Evolutionary conservation across 2,797 vertebrate species (phyloP).

Genomic region (Lepidocolaptes lacrymiger): DNA sequence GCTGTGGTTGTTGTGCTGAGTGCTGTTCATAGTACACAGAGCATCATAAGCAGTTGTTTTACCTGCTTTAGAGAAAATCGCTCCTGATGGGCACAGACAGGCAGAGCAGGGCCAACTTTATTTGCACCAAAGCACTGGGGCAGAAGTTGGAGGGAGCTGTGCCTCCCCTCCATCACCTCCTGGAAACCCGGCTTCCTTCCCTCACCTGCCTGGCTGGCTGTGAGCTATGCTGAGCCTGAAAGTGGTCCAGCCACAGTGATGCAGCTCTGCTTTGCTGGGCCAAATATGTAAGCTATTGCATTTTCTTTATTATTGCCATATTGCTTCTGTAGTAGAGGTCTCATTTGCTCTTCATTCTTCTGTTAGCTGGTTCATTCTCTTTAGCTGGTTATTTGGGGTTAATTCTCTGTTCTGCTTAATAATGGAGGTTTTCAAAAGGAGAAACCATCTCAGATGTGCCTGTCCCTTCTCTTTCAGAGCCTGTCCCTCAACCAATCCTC

Average conservation of each 20-base stretch:
- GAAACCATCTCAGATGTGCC: neutral
- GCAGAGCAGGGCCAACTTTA: neutral
- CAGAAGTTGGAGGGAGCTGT: neutral
- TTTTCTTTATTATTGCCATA: neutral
- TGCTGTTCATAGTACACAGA: neutral
- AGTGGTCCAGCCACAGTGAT: neutral
- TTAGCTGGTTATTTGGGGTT: neutral
- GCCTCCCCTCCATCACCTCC: rapidly evolving
- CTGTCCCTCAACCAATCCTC: conserved; percentile 44
- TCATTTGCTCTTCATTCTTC: neutral
- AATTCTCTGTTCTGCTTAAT: neutral
- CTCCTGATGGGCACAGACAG: neutral
- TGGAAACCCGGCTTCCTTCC: neutral
- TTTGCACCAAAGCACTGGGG: neutral
- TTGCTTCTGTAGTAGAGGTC: neutral
- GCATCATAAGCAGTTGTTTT: neutral
- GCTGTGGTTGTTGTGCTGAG: neutral
- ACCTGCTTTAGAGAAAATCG: neutral
- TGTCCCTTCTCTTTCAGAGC: conserved; percentile 32
- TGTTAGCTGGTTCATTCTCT: neutral
- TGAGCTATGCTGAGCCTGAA: neutral
- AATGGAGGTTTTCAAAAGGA: neutral
- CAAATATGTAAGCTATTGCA: neutral
- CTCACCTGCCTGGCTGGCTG: neutral
- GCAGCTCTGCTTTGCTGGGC: neutral